Evolutionary conservation across 2,797 vertebrate genomes (phyloP).

Genomic region (Dicrostonyx torquatus): DNA sequence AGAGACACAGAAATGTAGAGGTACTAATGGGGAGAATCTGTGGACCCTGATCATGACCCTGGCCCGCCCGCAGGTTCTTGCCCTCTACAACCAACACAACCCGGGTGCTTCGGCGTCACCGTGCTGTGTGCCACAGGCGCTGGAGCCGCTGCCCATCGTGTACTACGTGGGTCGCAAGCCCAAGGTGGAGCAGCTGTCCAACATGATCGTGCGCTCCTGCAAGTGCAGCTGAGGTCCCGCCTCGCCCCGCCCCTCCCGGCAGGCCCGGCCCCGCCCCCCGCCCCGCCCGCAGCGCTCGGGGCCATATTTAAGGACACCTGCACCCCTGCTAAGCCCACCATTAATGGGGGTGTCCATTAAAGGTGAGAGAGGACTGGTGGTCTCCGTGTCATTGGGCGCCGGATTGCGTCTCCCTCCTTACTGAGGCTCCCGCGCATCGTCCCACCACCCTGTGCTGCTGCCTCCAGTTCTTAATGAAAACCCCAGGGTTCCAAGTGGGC

Average conservation of each 20-base stretch:
- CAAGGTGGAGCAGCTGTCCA: slow-evolving; percentile 94
- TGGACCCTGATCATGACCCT: neutral
- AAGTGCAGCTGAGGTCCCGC: slow-evolving; percentile 92
- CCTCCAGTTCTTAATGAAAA: neutral
- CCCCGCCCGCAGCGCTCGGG: slow-evolving; percentile 55
- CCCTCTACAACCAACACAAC: slow-evolving; percentile 95
- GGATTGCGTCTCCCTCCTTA: neutral
- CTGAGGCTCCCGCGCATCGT: neutral
- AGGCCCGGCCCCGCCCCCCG: slow-evolving; percentile 66
- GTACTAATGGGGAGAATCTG: neutral
- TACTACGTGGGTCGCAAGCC: slow-evolving; percentile 94
- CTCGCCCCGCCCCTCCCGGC: slow-evolving; percentile 43
- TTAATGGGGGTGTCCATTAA: slow-evolving; percentile 72
- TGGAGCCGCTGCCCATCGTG: slow-evolving; percentile 93
- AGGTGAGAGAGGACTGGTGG: slow-evolving; percentile 71
- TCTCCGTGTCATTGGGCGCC: slow-evolving; percentile 63
- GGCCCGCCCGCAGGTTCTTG: slow-evolving; percentile 88
- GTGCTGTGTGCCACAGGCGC: slow-evolving; percentile 92
- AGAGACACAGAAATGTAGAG: neutral
- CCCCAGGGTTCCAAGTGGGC: neutral
- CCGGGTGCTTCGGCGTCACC: slow-evolving; percentile 94
- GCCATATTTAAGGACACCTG: slow-evolving; percentile 79
- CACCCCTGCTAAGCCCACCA: slow-evolving; percentile 20
- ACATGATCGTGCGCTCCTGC: slow-evolving; percentile 95
- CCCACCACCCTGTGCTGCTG: too few relatives aligned